Base-by-base conservation (phyloP, 1,140 invertebrate species). In the Lordiphosa stackelbergi region DNA sequence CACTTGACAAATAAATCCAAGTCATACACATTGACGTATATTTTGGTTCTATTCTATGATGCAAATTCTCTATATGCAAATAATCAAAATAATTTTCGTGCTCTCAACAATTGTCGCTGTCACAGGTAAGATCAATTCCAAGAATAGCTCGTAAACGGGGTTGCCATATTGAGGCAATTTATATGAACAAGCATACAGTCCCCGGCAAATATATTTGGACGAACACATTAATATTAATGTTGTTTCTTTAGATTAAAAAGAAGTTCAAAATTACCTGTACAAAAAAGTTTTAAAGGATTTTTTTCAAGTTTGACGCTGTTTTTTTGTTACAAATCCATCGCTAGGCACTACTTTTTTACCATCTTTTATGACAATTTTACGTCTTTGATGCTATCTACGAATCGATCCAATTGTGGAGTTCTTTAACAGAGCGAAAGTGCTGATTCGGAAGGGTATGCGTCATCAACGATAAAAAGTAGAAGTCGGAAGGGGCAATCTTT, bases 41-140 rank as follows among this genome's bases (percentile, higher is more conserved):
- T 46, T 46, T 31, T 31, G 5, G 55, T 69, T 66, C 65, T 62
- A 19, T 19, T 52, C 34, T 77, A 81, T 77, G 73, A 81, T 81
- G 77, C 77, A 56, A 81, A 69, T 77, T 60, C 65, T 63, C 72
- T 72, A 66, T 66, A 57, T 69, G 58, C 54, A 56, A 58, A 65
- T 84, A 66, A 37, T 86, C n/a, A 66, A 85, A 83, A 81, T 86
- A 86, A 85, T 86, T 79, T 86, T 86, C 85, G 69, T 86, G 85
- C 85, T 86, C 55, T 86, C 85, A 86, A 86, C 85, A 86, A 86
- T 86, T 85, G 85, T 86, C 85, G 36, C 63, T 57, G 85, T 86
- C 45, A 86, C 85, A 85, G 79, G 85, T 86, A 69, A 73, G 73
- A 34, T 36, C 38, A 5, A 28, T 12, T 40, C 36, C 12, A 54